Percentiles rank a stretch among this genome's conserved stretches.
Evolutionary conservation across 64 coral and sea anemone genomes (phyloP).

Genomic region (Pocillopora verrucosa): DNA sequence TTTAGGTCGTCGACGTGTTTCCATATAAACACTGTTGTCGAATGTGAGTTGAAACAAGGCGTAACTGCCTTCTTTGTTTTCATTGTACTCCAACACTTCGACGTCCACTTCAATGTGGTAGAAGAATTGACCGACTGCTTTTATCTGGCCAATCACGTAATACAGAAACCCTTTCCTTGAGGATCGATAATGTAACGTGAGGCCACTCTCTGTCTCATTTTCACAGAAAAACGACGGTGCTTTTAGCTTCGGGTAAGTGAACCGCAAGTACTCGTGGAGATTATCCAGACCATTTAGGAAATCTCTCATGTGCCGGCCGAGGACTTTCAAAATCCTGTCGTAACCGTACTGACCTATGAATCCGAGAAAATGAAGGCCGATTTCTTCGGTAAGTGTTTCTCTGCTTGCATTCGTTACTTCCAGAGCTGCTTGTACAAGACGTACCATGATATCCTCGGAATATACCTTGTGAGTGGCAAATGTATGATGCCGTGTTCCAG

Average conservation of each 20-base stretch:
- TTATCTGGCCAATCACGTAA: conserved; percentile 86
- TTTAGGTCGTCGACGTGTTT: conserved; percentile 62
- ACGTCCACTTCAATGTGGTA: conserved; percentile 77
- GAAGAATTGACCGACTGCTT: conserved; percentile 74
- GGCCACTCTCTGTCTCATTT: conserved; percentile 77
- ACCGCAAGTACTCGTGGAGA: conserved; percentile 82
- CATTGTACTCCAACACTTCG: conserved; percentile 58
- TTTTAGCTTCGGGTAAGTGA: conserved; percentile 88
- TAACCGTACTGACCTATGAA: conserved; percentile 90
- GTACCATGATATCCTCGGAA: conserved; percentile 56
- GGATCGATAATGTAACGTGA: conserved; percentile 85
- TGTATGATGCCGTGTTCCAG: conserved; percentile 35
- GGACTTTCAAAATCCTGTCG: conserved; percentile 78
- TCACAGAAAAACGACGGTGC: conserved; percentile 88
- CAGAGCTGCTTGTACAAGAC: conserved; percentile 31
- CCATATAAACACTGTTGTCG: conserved; percentile 80
- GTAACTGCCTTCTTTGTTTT: conserved; percentile 58
- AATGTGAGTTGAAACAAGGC: conserved; percentile 67
- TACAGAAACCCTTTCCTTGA: conserved; percentile 73
- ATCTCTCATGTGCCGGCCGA: conserved; percentile 86
- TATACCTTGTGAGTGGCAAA: conserved; percentile 77
- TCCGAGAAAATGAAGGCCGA: conserved; percentile 64
- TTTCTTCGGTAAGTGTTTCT: conserved; percentile 39
- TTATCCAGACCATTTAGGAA: conserved; percentile 90
- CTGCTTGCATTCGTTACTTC: conserved; percentile 49